phyloP scores from a whole-genome alignment of 35 echinoderm and acorn worm species.

The Apostichopus californicus region DNA sequence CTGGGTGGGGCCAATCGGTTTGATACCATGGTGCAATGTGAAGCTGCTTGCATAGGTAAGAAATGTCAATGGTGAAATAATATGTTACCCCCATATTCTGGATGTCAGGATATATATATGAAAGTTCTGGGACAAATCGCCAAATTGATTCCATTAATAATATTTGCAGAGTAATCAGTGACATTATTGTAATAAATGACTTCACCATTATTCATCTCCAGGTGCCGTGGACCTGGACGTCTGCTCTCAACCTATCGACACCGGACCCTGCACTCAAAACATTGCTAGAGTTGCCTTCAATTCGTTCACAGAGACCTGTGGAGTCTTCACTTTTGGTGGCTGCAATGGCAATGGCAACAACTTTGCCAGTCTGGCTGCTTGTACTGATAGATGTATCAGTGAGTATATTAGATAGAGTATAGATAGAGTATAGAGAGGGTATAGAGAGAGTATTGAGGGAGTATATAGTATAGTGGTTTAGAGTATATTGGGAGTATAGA shows the following conservation, averaged over 20 bases:
- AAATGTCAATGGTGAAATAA: neutral
- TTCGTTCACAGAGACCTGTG: neutral
- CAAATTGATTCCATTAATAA: too few relatives aligned
- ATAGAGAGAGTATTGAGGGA: too few relatives aligned
- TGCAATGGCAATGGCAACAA: slow-evolving; percentile 25
- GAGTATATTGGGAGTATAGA: too few relatives aligned
- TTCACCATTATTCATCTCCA: neutral
- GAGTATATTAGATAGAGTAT: neutral
- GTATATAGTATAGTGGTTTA: too few relatives aligned
- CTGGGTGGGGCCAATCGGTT: neutral
- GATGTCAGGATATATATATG: too few relatives aligned
- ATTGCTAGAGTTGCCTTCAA: neutral
- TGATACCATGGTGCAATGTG: neutral
- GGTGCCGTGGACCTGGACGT: neutral
- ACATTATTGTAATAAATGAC: too few relatives aligned
- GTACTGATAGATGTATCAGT: slow-evolving; percentile 20
- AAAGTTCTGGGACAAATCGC: too few relatives aligned
- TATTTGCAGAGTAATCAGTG: too few relatives aligned
- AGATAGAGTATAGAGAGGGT: too few relatives aligned
- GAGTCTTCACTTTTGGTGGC: neutral
- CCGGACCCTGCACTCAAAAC: slow-evolving; percentile 1
- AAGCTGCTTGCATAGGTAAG: neutral
- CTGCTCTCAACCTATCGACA: neutral
- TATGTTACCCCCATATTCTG: too few relatives aligned
- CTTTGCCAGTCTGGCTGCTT: neutral